Evolutionary conservation across 2,797 vertebrate species (phyloP).

Genomic region (Sparidentex hasta): DNA sequence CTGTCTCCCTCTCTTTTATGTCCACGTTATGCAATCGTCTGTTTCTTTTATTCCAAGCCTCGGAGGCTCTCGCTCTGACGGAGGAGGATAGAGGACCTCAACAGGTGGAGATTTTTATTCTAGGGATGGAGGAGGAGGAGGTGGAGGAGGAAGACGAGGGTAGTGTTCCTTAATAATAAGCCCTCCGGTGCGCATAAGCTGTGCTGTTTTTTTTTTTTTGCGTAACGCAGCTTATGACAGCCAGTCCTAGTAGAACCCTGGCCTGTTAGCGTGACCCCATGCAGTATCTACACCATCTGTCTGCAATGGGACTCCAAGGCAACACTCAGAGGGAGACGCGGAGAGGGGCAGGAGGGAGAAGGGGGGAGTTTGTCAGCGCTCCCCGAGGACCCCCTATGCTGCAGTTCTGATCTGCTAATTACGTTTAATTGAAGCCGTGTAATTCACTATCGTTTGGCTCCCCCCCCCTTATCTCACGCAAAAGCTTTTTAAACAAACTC

Average conservation of each 20-base stretch:
- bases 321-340: conserved; percentile 63
- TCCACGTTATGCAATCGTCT: conserved; percentile 73
- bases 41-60: conserved; percentile 76
- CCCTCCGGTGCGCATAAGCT: conserved; percentile 51
- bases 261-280: conserved; percentile 72
- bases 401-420: conserved; percentile 79
- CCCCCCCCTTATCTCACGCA: conserved; percentile 53
- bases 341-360: conserved; percentile 26
- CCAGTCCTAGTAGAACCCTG: conserved; percentile 43
- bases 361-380: conserved; percentile 47
- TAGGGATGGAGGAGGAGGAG: conserved; percentile 52
- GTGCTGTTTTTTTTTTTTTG: conserved; percentile 16
- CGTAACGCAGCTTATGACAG: conserved; percentile 58
- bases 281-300: conserved; percentile 78
- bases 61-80: conserved; percentile 62
- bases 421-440: conserved; percentile 77
- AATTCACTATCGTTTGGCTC: conserved; percentile 62
- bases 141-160: conserved; percentile 35
- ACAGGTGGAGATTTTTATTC: conserved; percentile 81
- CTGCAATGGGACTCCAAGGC: conserved; percentile 72
- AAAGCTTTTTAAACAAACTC: conserved; percentile 51
- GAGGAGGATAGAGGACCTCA: conserved; percentile 76
- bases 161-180: conserved; percentile 61
- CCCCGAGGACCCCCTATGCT: conserved; percentile 67
- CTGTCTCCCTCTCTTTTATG: conserved; percentile 64